Conservation (phyloP, 35 echinoderm and acorn worm species). For the Hemicentrotus pulcherrimus region DNA sequence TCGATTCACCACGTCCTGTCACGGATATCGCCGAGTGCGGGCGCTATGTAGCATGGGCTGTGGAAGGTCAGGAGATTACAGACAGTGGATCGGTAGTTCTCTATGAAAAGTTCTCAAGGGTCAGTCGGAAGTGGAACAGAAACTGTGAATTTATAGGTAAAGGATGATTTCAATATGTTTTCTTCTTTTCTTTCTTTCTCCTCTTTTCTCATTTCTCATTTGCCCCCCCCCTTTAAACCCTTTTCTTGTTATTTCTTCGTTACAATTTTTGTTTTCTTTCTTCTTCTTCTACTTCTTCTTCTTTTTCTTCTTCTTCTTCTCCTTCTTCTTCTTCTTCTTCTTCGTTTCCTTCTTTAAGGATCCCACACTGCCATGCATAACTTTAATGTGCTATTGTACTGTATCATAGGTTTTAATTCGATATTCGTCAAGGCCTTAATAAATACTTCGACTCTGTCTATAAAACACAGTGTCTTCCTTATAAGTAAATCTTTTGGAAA, state of each 20-base stretch:
- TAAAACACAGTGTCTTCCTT: no score
- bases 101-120: constrained; percentile 30
- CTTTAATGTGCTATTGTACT: no score
- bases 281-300: no score
- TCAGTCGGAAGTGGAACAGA: not conserved
- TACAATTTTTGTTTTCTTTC: not conserved
- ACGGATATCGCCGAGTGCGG: constrained; percentile 36
- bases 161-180: not conserved
- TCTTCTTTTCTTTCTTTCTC: not conserved
- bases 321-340: not conserved
- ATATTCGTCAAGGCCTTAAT: no score
- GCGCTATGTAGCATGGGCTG: constrained; percentile 15
- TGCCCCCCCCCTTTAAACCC: no score
- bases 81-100: constrained; percentile 22
- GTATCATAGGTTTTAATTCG: no score
- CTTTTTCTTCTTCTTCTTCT: not conserved
- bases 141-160: constrained; percentile 41
- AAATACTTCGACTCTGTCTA: no score
- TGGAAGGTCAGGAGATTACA: not conserved
- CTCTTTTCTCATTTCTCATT: not conserved
- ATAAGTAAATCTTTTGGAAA: no score
- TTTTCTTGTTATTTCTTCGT: not conserved
- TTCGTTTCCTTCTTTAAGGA: no score
- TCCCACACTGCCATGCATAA: no score
- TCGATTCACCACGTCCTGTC: not conserved